Evolutionary conservation across 2,113 vertebrate genomes (phyloP).

Genomic region (Colius striatus): DNA sequence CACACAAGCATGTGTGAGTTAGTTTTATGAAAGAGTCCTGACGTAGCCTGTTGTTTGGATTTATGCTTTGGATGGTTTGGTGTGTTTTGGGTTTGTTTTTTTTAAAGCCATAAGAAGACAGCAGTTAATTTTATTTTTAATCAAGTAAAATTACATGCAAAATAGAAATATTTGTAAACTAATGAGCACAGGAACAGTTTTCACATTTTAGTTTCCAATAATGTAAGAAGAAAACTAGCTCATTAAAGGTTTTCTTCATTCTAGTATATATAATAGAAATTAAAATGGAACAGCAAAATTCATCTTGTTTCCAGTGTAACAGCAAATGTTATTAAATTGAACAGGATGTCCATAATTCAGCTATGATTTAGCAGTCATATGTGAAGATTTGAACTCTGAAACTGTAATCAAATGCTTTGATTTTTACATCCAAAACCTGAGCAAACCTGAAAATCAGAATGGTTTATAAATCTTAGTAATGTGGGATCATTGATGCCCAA

Average conservation of each 20-base stretch:
- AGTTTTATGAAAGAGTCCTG: not conserved
- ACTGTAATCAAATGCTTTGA: not conserved
- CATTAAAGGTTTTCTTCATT: not conserved
- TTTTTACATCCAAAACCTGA: not conserved
- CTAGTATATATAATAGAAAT: not conserved
- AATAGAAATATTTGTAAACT: not conserved
- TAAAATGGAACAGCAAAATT: not conserved
- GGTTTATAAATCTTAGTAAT: not conserved
- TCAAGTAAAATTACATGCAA: not conserved
- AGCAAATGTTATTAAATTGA: not conserved
- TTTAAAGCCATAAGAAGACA: not conserved
- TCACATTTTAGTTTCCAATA: not conserved
- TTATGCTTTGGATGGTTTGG: not conserved
- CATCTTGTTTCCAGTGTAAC: not conserved
- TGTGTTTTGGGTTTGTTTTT: not conserved
- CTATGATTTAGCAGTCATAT: not conserved
- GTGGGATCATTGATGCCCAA: not conserved
- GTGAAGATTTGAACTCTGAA: not conserved
- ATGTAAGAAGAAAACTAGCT: not conserved
- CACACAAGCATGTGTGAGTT: constrained; percentile 3
- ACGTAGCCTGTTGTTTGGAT: not conserved
- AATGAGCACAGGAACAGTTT: not conserved
- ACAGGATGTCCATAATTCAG: not conserved
- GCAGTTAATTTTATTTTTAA: not conserved
- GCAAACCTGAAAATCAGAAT: not conserved